These are phyloP conservation scores for Oikopleura dioica DNA, from an alignment of 23 tunicate genomes.

Conservation along the genomic window DNA sequence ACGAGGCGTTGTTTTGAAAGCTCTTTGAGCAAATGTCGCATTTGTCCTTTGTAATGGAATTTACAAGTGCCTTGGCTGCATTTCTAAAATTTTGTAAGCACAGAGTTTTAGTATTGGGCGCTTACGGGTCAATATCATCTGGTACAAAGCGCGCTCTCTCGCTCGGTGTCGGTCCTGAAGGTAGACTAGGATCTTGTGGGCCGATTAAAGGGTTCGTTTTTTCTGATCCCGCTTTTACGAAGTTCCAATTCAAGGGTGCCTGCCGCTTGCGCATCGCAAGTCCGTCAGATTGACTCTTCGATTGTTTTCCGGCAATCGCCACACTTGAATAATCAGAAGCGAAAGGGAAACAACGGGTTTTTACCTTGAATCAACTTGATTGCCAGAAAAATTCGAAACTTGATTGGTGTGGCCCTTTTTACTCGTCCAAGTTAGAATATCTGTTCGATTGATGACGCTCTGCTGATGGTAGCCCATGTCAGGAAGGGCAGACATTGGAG, in stretches of 20 bases:
- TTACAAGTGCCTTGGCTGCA: background rate
- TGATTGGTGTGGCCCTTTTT: slow-evolving; percentile 8
- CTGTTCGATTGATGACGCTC: background rate
- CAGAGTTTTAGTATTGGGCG: background rate
- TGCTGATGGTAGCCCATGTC: background rate
- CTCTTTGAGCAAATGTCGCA: slow-evolving; percentile 5
- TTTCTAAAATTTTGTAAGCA: background rate
- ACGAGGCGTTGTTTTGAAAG: background rate
- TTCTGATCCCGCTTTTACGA: background rate
- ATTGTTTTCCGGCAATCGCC: background rate
- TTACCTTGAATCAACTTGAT: background rate
- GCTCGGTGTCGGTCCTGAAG: background rate
- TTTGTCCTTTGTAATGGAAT: background rate
- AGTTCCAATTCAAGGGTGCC: background rate
- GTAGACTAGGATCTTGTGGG: background rate
- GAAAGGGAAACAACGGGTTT: background rate
- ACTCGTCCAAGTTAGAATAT: slow-evolving; percentile 8
- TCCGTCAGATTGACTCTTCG: background rate
- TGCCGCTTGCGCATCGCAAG: too few species aligned
- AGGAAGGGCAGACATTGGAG: background rate
- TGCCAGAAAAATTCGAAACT: background rate
- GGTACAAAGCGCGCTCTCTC: background rate
- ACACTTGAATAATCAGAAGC: background rate
- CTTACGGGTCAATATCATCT: slow-evolving; percentile 13
- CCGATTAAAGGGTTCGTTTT: background rate